Evolutionary conservation across 2,797 vertebrate genomes (phyloP).

Genomic region (Mallotus villosus): DNA sequence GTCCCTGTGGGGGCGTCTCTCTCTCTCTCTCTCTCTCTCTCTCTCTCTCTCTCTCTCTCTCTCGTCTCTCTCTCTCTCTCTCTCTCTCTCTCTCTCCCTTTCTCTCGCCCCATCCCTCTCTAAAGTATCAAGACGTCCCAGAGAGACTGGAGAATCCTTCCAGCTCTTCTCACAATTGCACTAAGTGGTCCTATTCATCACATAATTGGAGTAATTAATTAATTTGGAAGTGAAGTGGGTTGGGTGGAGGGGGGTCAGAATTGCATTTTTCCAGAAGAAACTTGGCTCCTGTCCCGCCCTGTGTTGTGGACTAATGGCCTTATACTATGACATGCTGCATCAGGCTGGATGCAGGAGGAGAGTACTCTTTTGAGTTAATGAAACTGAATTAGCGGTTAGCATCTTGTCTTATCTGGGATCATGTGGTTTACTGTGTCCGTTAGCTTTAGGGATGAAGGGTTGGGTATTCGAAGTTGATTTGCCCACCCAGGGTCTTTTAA

Average conservation of each 20-base stretch:
- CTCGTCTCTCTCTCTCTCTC: constrained; percentile 9
- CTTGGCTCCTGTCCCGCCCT: constrained; percentile 42
- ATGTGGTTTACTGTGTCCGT: too few species aligned
- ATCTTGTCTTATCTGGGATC: too few species aligned
- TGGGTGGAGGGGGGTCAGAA: constrained; percentile 45
- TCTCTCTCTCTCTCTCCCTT: constrained; percentile 14
- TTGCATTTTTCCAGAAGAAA: constrained; percentile 52
- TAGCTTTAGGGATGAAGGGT: too few species aligned
- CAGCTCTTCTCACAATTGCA: constrained; percentile 51
- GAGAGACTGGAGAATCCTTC: constrained; percentile 33
- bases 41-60: constrained; percentile 9
- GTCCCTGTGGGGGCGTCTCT: constrained; percentile 5
- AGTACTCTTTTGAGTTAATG: constrained; percentile 15
- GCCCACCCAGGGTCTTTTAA: too few species aligned
- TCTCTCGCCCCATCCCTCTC: constrained; percentile 15
- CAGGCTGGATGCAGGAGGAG: constrained; percentile 29
- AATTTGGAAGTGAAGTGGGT: constrained; percentile 42
- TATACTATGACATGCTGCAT: constrained; percentile 22
- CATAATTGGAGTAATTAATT: constrained; percentile 66
- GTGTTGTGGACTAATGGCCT: constrained; percentile 37
- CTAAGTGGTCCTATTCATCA: constrained; percentile 65
- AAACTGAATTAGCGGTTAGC: neutral
- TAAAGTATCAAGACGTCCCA: constrained; percentile 34
- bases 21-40: constrained; percentile 2
- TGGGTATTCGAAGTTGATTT: too few species aligned